A percentile compares a stretch with the other conserved stretches of the same genome.
Conservation (phyloP, 1,140 invertebrate genomes). For the Drosophila auraria region DNA sequence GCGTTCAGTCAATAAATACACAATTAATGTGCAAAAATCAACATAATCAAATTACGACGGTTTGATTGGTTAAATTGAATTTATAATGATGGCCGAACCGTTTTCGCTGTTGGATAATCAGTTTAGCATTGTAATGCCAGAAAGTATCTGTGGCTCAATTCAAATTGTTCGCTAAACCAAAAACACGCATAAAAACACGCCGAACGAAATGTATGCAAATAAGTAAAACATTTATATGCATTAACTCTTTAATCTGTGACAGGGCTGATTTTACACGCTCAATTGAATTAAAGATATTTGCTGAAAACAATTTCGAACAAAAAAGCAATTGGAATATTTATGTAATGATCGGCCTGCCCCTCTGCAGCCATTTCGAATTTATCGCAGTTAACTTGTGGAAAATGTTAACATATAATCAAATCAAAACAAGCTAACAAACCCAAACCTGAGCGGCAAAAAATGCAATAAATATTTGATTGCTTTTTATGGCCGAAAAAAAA, state of each 20-base stretch:
- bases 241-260: slow-evolving; percentile 64
- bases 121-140: slow-evolving; percentile 59
- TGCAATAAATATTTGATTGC: slow-evolving; percentile 60
- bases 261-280: slow-evolving; percentile 32
- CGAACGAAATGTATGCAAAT: slow-evolving; percentile 39
- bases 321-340: slow-evolving; percentile 49
- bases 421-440: slow-evolving; percentile 52
- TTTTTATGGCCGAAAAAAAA: slow-evolving; percentile 28
- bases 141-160: slow-evolving; percentile 49
- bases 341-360: slow-evolving; percentile 18
- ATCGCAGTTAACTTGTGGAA: slow-evolving; percentile 57
- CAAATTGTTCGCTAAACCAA: slow-evolving; percentile 49
- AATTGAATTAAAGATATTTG: slow-evolving; percentile 71
- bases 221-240: slow-evolving; percentile 59
- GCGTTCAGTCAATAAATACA: slow-evolving; percentile 62
- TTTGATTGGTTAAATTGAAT: slow-evolving; percentile 57
- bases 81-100: slow-evolving; percentile 55
- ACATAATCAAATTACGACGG: slow-evolving; percentile 73
- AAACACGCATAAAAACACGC: slow-evolving; percentile 25
- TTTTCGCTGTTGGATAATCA: slow-evolving; percentile 56
- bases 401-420: slow-evolving; percentile 69
- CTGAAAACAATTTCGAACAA: slow-evolving; percentile 27
- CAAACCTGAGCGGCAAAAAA: slow-evolving; percentile 12
- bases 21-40: slow-evolving; percentile 72
- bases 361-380: slow-evolving; percentile 19